Conservation (phyloP, 2,113 vertebrate species). For the Platichthys stellatus region DNA sequence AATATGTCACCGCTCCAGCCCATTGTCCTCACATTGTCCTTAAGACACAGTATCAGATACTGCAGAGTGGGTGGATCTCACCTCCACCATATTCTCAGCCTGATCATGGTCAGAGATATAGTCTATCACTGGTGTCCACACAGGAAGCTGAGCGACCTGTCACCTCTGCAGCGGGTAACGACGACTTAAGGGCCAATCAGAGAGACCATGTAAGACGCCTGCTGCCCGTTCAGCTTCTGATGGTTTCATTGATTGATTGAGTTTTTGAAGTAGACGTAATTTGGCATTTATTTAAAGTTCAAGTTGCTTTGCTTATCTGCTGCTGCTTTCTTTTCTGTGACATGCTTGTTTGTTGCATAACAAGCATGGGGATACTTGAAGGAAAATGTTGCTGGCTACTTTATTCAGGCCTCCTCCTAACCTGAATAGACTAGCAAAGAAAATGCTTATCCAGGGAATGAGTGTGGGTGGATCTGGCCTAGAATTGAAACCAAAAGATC, state of each 20-base stretch:
- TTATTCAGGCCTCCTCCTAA: not conserved
- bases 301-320: conserved; percentile 14
- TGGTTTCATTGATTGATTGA: conserved; percentile 15
- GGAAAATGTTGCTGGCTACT: conserved; percentile 23
- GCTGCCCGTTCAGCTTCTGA: conserved; percentile 45
- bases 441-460: not conserved
- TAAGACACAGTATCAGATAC: not conserved
- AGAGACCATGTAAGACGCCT: conserved; percentile 78
- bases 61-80: not conserved
- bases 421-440: conserved; percentile 13
- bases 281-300: not conserved
- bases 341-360: conserved; percentile 38
- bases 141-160: conserved; percentile 68
- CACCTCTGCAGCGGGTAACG: conserved; percentile 52
- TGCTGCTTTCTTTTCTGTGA: conserved; percentile 8
- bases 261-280: not conserved
- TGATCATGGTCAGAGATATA: conserved; percentile 9
- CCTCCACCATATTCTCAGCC: conserved; percentile 5
- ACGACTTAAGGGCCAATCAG: conserved; percentile 64
- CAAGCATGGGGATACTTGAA: conserved; percentile 51
- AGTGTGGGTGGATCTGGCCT: not conserved
- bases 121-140: conserved; percentile 68
- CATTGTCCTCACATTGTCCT: too few species aligned
- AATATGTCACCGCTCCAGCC: too few species aligned
- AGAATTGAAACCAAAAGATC: conserved; percentile 3